Base-by-base conservation (phyloP, 1,140 invertebrate genomes). In the Wasmannia auropunctata region DNA sequence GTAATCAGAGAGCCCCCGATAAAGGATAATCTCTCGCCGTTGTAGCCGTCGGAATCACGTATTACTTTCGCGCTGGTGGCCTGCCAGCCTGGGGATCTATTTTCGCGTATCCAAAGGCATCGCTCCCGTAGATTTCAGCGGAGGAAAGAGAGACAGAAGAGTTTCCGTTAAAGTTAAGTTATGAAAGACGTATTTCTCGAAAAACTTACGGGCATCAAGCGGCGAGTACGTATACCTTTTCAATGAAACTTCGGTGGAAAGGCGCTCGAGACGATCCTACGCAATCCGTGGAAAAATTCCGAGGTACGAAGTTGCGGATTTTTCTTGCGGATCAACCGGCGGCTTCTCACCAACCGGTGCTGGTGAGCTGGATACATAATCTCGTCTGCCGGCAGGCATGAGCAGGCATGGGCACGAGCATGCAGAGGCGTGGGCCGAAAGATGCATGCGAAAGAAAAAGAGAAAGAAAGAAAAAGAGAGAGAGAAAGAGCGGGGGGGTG, bases 171-270 rank as follows among this genome's bases (percentile, higher is more conserved):
- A 81, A 34, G 67, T 16, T 58, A 81, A 81, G 46, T 81, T 81
- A 58, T 72, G 79, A 72, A 72, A 83, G 79, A 72, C 79, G 79
- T 72, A 54, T 54, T 56, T 72, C 79, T 56, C 19, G 65, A 56
- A 43, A 60, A 81, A 70, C 65, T 81, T 70, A 43, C 65, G 37
- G 37, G 65, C 65, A 81, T 81, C 79, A 40, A 67, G 67, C 51
- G 62, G 49, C 34, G n/a, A 43, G 14, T 40, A 40, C 37, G 16
- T 70, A 40, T 19, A 69, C 37, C 51, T 46, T 83, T 83, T 83
- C 79, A 46, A 83, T 83, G 79, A 83, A 83, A 83, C 79, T 83
- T 74, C 8, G 4, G 25, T 72, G 79, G 58, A 58, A 72, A 72
- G 51, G 16, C 40, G 37, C 31, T 14, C 8, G 63, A 43, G 31